A percentile compares a stretch with the other conserved stretches of the same genome.
These are phyloP conservation scores for Mya arenaria DNA, from an alignment of 1,140 invertebrate species.

Conservation along the genomic window DNA sequence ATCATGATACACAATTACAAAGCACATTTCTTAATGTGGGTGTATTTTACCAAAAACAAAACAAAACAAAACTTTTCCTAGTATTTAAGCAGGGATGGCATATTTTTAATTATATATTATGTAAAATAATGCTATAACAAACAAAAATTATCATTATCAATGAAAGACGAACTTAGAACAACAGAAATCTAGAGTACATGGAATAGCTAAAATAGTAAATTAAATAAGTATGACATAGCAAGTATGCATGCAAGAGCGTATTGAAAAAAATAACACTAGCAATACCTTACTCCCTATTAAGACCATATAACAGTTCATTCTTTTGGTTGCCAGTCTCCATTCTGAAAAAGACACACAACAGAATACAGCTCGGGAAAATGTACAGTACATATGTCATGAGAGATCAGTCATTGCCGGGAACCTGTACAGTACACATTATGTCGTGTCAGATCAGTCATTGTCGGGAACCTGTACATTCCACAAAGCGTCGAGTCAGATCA, in stretches of 20 bases:
- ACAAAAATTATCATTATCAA: not conserved
- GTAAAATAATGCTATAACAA: not conserved
- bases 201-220: not conserved
- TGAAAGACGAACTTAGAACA: no score
- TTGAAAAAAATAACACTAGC: not conserved
- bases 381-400: not conserved
- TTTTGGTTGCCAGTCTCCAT: conserved; percentile 49
- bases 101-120: not conserved
- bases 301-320: conserved; percentile 38
- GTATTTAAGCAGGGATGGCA: not conserved
- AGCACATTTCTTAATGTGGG: no score
- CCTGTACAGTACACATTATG: not conserved
- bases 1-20: no score
- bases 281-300: conserved; percentile 66
- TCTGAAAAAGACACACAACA: conserved; percentile 52
- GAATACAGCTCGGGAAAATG: not conserved
- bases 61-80: no score
- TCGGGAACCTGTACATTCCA: not conserved
- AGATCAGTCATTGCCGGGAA: no score
- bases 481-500: not conserved
- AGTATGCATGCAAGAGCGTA: no score
- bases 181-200: not conserved
- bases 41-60: no score
- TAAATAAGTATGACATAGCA: not conserved
- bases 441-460: not conserved